Evolutionary conservation across 1,140 invertebrate genomes (phyloP).

Genomic region (Drosophila pachea): DNA sequence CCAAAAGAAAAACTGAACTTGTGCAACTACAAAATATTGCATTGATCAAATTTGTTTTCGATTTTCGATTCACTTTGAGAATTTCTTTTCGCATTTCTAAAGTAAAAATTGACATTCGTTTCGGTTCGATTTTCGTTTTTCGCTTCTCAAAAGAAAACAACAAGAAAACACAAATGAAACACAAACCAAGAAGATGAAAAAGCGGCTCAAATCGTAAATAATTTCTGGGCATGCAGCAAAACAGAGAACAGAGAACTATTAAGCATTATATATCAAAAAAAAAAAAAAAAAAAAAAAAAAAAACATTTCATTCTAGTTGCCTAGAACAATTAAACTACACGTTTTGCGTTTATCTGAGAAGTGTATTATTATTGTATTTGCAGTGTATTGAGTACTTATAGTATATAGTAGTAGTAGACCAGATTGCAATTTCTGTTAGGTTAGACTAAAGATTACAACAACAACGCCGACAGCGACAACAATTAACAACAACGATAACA

Average conservation of each 20-base stretch:
- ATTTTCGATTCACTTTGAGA: constrained; percentile 8
- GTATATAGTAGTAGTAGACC: constrained; percentile 26
- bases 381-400: constrained; percentile 34
- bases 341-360: constrained; percentile 60
- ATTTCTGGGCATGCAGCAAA: constrained; percentile 50
- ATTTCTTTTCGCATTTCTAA: constrained; percentile 18
- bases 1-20: constrained; percentile 26
- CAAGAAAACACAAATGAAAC: constrained; percentile 32
- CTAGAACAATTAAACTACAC: constrained; percentile 71
- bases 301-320: constrained; percentile 16
- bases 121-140: constrained; percentile 36
- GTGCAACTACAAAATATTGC: constrained; percentile 46
- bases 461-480: constrained; percentile 55
- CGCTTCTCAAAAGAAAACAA: constrained; percentile 9
- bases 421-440: constrained; percentile 2
- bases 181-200: constrained; percentile 42
- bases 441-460: constrained; percentile 63
- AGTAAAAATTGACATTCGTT: constrained; percentile 73
- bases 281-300: constrained; percentile 2
- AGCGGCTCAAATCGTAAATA: constrained; percentile 28
- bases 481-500: constrained; percentile 55
- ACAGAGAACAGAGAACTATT: constrained; percentile 28
- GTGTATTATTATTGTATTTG: constrained; percentile 57
- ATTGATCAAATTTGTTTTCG: constrained; percentile 2
- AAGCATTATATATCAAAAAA: constrained; percentile 43